Evolutionary conservation across 2,888 invertebrate species (phyloP), one percentile per base, ranked within the genome.

Genomic region (Gastrophysa polygoni): DNA sequence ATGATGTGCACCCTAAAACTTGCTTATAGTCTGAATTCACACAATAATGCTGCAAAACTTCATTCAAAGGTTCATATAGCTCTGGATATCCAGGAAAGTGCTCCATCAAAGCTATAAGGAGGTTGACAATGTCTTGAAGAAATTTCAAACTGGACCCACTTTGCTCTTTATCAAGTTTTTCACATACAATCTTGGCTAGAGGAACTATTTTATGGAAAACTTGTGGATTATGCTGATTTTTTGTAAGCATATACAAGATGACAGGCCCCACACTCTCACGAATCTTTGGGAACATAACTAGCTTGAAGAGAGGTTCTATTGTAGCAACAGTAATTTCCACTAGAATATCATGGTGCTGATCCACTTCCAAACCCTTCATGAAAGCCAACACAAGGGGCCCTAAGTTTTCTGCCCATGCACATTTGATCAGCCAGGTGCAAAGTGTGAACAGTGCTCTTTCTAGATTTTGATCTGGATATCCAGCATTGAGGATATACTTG

Each of bases 311-410:
- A 0, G 80, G 77, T n/a, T 85, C 85, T 17, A 92, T 80, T 66
- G 86, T 85, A 47, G 85, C 85, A 52, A 88, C 74, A 0, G 89
- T 86, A 2, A 90, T 88, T 59, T 88, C 86, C 3, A 86, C 74
- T 7, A 85, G 69, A 38, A 85, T 82, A 8, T 81, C 78, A 64
- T 78, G 81, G 57, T 82, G 83, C 2, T 80, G 76, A 18, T 82
- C 79, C 1, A 66, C 66, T 61, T 73, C 73, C 21, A 91, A 79
- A 0, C 87, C 88, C 68, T 84, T 84, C 72, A 92, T 86, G 68
- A 89, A 87, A 2, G 87, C 85, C 72, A 88, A 81, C 1, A 91
- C 86, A 86, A 91, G 88, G 8, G 85, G 83, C 21, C 88, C 87
- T 0, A 92, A 81, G 48, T 86, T 85, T 1, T 87, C 85, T 0